phyloP scores from a whole-genome alignment of 2,888 invertebrate species.

The Oxyteleia sp. region DNA sequence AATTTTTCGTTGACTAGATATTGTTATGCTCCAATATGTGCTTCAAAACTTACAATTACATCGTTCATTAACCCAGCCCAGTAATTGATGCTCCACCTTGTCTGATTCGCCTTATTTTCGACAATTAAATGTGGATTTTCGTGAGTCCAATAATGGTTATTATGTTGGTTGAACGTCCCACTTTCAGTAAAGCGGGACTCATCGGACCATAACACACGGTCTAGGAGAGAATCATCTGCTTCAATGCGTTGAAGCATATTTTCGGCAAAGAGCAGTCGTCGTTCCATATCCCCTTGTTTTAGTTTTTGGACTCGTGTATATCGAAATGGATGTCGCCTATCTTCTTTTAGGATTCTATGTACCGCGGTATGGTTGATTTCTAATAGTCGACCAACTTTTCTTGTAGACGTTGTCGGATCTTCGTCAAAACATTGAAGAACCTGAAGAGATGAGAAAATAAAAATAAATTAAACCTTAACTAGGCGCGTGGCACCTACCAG shows the following conservation, averaged over 20 bases:
- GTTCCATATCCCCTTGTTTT: not conserved
- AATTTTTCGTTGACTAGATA: too few relatives aligned
- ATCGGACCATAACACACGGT: constrained; percentile 24
- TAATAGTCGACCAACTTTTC: not conserved
- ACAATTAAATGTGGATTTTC: constrained; percentile 17
- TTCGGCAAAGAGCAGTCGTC: not conserved
- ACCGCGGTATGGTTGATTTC: not conserved
- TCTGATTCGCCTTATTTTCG: constrained; percentile 1
- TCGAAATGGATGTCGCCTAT: constrained; percentile 12
- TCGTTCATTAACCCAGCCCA: constrained; percentile 26
- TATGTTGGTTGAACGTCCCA: constrained; percentile 31
- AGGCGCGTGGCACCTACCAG: too few relatives aligned
- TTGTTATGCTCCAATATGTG: too few relatives aligned
- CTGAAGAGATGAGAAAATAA: too few relatives aligned
- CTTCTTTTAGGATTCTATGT: not conserved
- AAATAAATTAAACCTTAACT: too few relatives aligned
- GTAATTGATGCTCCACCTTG: constrained; percentile 24
- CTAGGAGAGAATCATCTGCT: not conserved
- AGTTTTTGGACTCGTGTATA: constrained; percentile 14
- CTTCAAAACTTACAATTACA: not conserved
- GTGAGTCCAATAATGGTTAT: constrained; percentile 25
- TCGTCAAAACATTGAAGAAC: not conserved
- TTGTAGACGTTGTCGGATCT: not conserved
- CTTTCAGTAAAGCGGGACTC: constrained; percentile 34
- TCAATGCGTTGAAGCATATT: not conserved